These are phyloP conservation scores for Setophaga kirtlandii DNA, from an alignment of 2,113 vertebrate species.

Conservation along the genomic window DNA sequence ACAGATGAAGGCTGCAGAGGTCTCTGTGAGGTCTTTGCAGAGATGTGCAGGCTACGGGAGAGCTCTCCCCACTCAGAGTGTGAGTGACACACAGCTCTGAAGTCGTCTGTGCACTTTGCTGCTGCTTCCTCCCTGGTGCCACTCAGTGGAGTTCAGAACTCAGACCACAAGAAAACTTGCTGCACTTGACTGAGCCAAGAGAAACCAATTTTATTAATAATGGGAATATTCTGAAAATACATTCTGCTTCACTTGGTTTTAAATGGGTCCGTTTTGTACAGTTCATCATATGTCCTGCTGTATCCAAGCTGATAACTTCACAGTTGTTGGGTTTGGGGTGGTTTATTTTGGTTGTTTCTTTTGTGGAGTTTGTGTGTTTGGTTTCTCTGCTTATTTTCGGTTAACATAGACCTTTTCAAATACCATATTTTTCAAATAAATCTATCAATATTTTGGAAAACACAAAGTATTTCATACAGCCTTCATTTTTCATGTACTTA, in stretches of 20 bases:
- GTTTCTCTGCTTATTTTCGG: neutral
- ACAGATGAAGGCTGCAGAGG: neutral
- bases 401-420: neutral
- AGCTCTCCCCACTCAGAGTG: neutral
- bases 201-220: constrained; percentile 8
- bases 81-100: neutral
- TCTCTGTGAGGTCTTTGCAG: neutral
- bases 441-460: neutral
- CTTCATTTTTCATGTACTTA: neutral
- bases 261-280: neutral
- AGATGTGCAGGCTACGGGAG: neutral
- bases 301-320: neutral
- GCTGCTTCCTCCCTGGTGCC: neutral
- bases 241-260: neutral
- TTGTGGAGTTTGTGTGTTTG: rapidly evolving
- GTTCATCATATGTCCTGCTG: neutral
- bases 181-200: neutral
- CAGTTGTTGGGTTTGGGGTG: neutral
- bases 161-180: neutral
- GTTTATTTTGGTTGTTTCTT: neutral
- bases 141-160: neutral
- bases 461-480: neutral
- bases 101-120: neutral
- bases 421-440: neutral
- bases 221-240: neutral